phyloP scores from a whole-genome alignment of 2,888 invertebrate genomes.

The Itoplectis maculator region DNA sequence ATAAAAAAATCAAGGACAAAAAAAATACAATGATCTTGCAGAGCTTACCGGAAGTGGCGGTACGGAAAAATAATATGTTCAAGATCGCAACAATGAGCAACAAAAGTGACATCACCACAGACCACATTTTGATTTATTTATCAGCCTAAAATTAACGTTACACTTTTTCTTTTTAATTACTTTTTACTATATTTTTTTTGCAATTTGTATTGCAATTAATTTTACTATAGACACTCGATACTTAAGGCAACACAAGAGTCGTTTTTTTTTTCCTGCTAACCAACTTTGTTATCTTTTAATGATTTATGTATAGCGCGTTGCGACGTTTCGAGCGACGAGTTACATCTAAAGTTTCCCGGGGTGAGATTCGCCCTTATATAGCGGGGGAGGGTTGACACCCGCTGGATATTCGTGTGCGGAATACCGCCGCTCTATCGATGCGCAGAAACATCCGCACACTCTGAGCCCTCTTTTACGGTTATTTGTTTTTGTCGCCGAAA shows the following conservation, averaged over 20 bases:
- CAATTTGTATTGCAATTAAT: background rate
- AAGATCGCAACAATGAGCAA: conserved; percentile 18
- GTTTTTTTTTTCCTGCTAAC: background rate
- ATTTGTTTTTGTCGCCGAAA: conserved; percentile 3
- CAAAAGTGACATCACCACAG: conserved; percentile 32
- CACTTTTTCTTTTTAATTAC: background rate
- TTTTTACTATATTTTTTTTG: background rate
- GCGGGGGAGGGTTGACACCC: conserved; percentile 25
- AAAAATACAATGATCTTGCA: too few relatives aligned
- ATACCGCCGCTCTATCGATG: conserved; percentile 43
- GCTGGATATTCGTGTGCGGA: conserved; percentile 42
- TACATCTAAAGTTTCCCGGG: conserved; percentile 76
- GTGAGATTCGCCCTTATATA: conserved; percentile 79
- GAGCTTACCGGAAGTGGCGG: conserved; percentile 32
- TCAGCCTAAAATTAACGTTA: background rate
- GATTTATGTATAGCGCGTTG: conserved; percentile 18
- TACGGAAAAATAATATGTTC: conserved; percentile 24
- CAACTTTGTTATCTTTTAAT: conserved; percentile 12
- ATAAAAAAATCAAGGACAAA: background rate
- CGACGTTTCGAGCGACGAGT: conserved; percentile 71
- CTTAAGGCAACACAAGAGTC: background rate
- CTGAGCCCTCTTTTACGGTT: conserved; percentile 6
- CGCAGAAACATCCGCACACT: conserved; percentile 36
- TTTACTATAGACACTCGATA: background rate
- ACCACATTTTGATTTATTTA: conserved; percentile 2